Percentiles rank a stretch among this genome's conserved stretches.
phyloP scores from a whole-genome alignment of 2,113 vertebrate genomes.

The Nothocercus julius region DNA sequence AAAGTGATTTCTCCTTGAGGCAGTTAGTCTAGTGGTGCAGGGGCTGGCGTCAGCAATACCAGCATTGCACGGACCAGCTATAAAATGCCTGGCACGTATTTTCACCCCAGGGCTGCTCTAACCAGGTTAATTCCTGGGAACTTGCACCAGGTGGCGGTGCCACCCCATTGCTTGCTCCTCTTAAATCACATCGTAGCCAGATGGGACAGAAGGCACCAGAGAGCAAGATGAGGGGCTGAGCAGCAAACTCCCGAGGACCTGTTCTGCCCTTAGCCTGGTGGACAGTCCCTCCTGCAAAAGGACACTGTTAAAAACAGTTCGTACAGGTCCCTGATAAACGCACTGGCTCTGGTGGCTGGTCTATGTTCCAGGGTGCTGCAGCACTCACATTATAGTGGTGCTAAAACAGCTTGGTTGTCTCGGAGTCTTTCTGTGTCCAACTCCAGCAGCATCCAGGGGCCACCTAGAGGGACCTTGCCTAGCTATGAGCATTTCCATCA shows the following conservation, averaged over 20 bases:
- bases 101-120: neutral
- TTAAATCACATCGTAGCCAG: neutral
- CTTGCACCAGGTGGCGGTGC: slow-evolving; percentile 46
- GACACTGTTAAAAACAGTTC: neutral
- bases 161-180: neutral
- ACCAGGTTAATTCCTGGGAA: neutral
- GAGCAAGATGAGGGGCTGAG: neutral
- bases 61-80: no score
- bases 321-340: neutral
- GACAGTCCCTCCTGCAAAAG: neutral
- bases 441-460: neutral
- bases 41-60: neutral
- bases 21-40: neutral
- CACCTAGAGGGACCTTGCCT: neutral
- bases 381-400: fast-evolving
- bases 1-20: neutral
- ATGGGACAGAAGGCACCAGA: neutral
- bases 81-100: neutral
- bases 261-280: neutral
- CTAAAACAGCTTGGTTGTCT: neutral
- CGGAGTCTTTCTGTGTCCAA: neutral
- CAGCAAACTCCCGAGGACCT: neutral
- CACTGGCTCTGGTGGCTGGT: neutral
- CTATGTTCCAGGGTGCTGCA: neutral
- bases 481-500: neutral